A percentile compares a stretch with the other conserved stretches of the same genome.
Evolutionary conservation across 2,888 invertebrate species (phyloP).

Genomic region (Drosophila trichaetosa): DNA sequence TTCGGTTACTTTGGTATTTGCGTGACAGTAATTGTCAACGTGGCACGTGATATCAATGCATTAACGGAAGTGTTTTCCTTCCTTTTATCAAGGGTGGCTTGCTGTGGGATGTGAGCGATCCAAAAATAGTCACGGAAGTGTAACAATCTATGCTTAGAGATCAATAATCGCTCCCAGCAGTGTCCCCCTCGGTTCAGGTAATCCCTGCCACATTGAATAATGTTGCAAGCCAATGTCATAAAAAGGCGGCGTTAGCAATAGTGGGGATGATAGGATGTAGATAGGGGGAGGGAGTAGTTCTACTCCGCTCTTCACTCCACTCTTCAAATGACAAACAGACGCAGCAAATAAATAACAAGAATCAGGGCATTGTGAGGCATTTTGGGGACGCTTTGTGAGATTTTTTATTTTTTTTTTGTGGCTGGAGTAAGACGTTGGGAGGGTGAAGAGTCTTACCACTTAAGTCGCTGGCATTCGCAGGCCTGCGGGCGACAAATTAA

Average conservation of each 20-base stretch:
- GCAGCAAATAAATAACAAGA: constrained; percentile 75
- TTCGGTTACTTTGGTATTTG: not conserved
- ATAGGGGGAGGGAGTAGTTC: not conserved
- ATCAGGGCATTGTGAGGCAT: not conserved
- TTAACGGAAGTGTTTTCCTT: constrained; percentile 68
- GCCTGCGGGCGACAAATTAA: constrained; percentile 65
- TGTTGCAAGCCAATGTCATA: constrained; percentile 57
- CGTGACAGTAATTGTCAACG: constrained; percentile 39
- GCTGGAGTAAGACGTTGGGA: not conserved
- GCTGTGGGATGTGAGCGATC: not conserved
- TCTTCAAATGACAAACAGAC: constrained; percentile 75
- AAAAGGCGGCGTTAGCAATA: constrained; percentile 34
- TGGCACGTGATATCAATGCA: constrained; percentile 68
- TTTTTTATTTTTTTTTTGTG: not conserved
- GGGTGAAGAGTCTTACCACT: constrained; percentile 49
- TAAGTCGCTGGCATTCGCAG: constrained; percentile 53
- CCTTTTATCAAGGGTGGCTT: not conserved
- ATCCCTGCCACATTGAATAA: constrained; percentile 58
- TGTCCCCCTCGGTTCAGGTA: constrained; percentile 40
- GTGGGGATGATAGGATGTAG: not conserved
- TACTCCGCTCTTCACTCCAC: constrained; percentile 19
- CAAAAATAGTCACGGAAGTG: constrained; percentile 67
- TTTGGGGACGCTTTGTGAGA: not conserved
- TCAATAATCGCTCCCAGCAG: constrained; percentile 68
- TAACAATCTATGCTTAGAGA: constrained; percentile 70